Base-by-base conservation (phyloP, 2,888 invertebrate species). In the Drosophila formosana region DNA sequence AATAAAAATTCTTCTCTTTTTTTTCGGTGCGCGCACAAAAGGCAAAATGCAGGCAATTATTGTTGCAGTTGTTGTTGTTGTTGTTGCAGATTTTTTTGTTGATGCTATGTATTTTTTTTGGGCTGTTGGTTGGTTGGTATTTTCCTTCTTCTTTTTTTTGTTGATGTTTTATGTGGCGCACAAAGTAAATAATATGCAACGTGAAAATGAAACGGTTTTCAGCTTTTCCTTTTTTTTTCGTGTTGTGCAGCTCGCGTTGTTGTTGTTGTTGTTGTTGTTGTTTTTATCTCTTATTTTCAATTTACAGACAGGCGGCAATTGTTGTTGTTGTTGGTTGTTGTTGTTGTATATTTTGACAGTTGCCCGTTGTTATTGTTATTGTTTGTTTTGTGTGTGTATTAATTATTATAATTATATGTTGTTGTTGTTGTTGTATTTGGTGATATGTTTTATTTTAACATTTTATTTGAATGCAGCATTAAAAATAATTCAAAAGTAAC, bases 401-500 rank as follows among this genome's bases (percentile, higher is more conserved):
- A 72, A 75, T 74, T 74, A 71, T 70, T 74, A 70, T 69, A 74
- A 68, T 79, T 82, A 72, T 68, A 57, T 67, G 60, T 60, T 62
- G 39, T 75, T 80, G 55, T 69, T 84, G 63, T 75, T 73, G 71
- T 68, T 76, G 64, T 74, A 56, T 71, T 81, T 78, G 80, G 72
- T 82, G 85, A 84, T 89, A 87, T 85, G 88, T 85, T 84, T 75
- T 62, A 72, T 67, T 83, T 67, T 79, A 75, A 82, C 70, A 70
- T 78, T 76, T 77, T 46, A 62, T 68, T 64, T 53, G 3, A 63
- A 62, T 73, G 66, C 84, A 69, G 72, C 62, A 71, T 75, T 67
- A 57, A 81, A 87, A 82, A 89, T 87, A 89, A 91, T 85, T 83
- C 90, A 89, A 84, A 90, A 90, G 85, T 83, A 78, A 79, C 72